Evolutionary conservation across 2,797 vertebrate species (phyloP), one percentile per base, ranked within the genome.

Genomic region (Acridotheres tristis): DNA sequence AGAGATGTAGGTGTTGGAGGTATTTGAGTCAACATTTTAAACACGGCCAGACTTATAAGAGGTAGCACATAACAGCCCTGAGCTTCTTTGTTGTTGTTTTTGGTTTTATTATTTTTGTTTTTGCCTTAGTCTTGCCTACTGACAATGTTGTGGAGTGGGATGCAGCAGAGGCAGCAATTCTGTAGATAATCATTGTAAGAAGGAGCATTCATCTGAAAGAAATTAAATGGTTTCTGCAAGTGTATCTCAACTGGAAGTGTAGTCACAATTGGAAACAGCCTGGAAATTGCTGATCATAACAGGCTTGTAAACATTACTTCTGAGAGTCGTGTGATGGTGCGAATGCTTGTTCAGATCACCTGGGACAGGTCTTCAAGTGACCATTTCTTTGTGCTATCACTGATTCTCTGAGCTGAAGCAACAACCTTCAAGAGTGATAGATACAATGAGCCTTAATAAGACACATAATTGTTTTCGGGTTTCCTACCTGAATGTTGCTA

Each of bases 161-260:
- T 50, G 26, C 66, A 91, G 66, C 43, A 94, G 85, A 90, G 51
- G 51, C 59, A 90, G 55, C 63, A 88, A 63, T 93, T 93, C 90
- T 47, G 47, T 43, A 85, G 80, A 59, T 94, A 91, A 88, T 91
- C 4, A 0, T 78, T 94, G 55, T 71, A 86, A 90, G 91, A 81
- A 94, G 50, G 12, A 82, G 48, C 55, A 42, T 88, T 95, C 77
- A 88, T 88, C 80, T 95, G 88, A 90, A 95, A 93, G 69, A 86
- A 94, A 88, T 93, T 81, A 90, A 94, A 86, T 93, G 79, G 34
- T 85, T 96, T 96, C 63, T 88, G 73, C 73, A 91, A 94, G 62
- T 43, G 27, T 75, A 74, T 94, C 85, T 94, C 94, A 89, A 94
- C 47, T 94, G 89, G 83, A 96, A 91, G 36, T 48, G 11, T 72